These are phyloP conservation scores for Tenebrio molitor DNA, from an alignment of 1,140 invertebrate genomes.

Conservation along the genomic window DNA sequence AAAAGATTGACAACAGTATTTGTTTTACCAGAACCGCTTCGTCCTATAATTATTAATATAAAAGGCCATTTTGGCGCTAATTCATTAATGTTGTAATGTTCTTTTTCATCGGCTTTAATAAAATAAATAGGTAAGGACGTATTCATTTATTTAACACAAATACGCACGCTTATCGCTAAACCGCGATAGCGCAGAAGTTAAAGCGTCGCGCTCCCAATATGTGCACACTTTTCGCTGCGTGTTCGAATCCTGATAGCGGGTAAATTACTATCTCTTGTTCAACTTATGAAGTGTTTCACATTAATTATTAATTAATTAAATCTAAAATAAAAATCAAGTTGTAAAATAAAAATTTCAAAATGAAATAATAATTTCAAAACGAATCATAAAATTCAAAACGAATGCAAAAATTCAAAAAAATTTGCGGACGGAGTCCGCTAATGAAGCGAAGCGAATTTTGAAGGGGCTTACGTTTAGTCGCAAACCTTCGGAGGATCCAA, in stretches of 20 bases:
- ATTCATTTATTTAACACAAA: slow-evolving; percentile 46
- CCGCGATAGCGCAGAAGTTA: slow-evolving; percentile 28
- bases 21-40: slow-evolving; percentile 45
- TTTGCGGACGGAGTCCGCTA: no score
- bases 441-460: no score
- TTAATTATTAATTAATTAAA: no score
- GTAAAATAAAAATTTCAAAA: slow-evolving; percentile 40
- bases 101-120: slow-evolving; percentile 43
- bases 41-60: slow-evolving; percentile 37
- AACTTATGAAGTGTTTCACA: slow-evolving; percentile 3
- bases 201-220: slow-evolving; percentile 27
- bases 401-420: slow-evolving; percentile 45
- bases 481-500: no score
- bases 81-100: slow-evolving; percentile 43
- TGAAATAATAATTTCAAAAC: slow-evolving; percentile 42
- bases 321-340: slow-evolving; percentile 43
- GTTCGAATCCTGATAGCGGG: slow-evolving; percentile 39
- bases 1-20: slow-evolving; percentile 45
- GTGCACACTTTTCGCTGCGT: slow-evolving; percentile 32
- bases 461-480: slow-evolving; percentile 24
- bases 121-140: slow-evolving; percentile 38
- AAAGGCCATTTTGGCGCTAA: slow-evolving; percentile 40
- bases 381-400: slow-evolving; percentile 33
- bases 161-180: slow-evolving; percentile 41
- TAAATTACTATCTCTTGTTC: background rate